Evolutionary conservation across 1,140 invertebrate species (phyloP).

Genomic region (Spodoptera frugiperda): DNA sequence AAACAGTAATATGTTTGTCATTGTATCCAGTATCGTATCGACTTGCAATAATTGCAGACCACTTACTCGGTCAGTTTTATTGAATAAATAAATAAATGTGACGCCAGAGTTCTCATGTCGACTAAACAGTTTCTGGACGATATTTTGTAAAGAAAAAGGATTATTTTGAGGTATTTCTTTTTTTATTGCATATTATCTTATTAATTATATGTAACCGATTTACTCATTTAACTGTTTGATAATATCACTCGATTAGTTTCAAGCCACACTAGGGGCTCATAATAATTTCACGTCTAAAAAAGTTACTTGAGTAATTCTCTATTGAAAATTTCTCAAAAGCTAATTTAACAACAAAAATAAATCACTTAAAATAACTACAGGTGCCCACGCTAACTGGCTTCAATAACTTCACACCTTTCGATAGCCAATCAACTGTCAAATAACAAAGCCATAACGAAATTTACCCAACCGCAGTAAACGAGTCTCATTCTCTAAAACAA

Average conservation of each 20-base stretch:
- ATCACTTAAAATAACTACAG: no score
- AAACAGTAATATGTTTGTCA: slow-evolving; percentile 1
- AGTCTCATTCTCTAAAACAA: slow-evolving; percentile 5
- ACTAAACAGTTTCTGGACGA: not conserved
- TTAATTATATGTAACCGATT: no score
- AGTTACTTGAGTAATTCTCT: no score
- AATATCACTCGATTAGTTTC: no score
- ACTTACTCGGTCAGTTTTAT: not conserved
- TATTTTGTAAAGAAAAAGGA: not conserved
- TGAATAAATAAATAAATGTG: not conserved
- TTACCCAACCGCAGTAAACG: slow-evolving; percentile 14
- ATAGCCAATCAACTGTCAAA: slow-evolving; percentile 22
- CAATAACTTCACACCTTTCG: slow-evolving; percentile 22
- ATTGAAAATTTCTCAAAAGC: no score
- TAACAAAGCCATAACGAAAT: slow-evolving; percentile 1
- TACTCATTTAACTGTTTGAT: no score
- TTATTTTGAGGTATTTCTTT: not conserved
- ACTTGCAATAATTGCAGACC: slow-evolving; percentile 8
- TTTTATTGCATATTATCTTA: no score
- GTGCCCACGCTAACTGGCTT: not conserved
- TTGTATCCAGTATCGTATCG: not conserved
- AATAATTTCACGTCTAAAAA: no score
- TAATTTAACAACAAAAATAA: no score
- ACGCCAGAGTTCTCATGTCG: not conserved
- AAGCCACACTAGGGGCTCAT: no score